Evolutionary conservation across 2,888 invertebrate genomes (phyloP).

Genomic region (Eupithecia dodoneata): DNA sequence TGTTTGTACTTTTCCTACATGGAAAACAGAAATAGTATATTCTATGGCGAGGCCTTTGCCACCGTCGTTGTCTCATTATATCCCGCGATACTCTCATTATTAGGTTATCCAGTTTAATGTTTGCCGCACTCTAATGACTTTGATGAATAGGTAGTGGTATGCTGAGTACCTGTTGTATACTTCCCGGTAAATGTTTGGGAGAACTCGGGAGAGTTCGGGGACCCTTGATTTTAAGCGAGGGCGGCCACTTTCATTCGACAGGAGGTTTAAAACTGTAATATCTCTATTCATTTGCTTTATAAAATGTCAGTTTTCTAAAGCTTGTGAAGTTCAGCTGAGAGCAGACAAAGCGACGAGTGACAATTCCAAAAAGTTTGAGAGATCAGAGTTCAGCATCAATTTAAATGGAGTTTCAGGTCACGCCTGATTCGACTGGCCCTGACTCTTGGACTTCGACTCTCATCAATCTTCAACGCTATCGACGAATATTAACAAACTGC

Average conservation of each 20-base stretch:
- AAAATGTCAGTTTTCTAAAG: not conserved
- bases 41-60: too few relatives aligned
- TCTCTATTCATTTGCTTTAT: not conserved
- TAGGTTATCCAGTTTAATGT: not conserved
- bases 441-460: not conserved
- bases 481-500: not conserved
- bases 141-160: not conserved
- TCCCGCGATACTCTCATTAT: too few relatives aligned
- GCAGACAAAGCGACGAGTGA: not conserved
- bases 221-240: not conserved
- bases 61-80: too few relatives aligned
- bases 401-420: not conserved
- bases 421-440: not conserved
- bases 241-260: not conserved
- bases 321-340: not conserved
- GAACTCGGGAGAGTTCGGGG: not conserved
- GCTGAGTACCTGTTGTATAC: not conserved
- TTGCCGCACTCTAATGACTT: not conserved
- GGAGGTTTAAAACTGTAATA: not conserved
- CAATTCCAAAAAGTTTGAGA: not conserved
- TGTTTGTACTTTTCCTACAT: too few relatives aligned
- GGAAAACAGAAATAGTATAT: too few relatives aligned
- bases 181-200: not conserved
- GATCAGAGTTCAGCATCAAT: constrained; percentile 6
- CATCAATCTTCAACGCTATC: not conserved